These are phyloP conservation scores for Abramis brama DNA, from an alignment of 2,113 vertebrate genomes.

Conservation along the genomic window DNA sequence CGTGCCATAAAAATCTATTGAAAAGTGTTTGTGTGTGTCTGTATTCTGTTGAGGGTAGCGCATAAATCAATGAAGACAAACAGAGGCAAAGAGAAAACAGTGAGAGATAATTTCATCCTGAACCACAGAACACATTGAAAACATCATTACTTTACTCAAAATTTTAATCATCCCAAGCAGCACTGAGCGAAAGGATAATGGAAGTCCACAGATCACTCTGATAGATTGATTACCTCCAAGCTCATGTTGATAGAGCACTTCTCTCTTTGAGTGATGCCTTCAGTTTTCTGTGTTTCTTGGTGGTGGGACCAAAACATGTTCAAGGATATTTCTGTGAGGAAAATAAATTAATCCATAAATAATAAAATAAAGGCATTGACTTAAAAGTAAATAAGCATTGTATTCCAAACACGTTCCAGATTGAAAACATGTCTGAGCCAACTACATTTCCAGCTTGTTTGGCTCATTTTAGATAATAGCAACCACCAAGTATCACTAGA, in stretches of 20 bases:
- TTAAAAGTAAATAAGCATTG: neutral
- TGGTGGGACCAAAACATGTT: neutral
- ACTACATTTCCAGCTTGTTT: neutral
- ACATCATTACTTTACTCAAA: conserved; percentile 31
- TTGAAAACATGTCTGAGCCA: neutral
- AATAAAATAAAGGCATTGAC: conserved; percentile 4
- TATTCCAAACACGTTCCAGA: conserved; percentile 5
- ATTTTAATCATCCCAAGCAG: neutral
- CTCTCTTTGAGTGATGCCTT: conserved; percentile 16
- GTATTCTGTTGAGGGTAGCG: neutral
- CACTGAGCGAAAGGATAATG: neutral
- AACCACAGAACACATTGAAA: neutral
- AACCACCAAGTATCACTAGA: neutral
- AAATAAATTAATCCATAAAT: neutral
- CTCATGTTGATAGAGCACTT: conserved; percentile 1
- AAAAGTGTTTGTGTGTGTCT: neutral
- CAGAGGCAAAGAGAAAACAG: neutral
- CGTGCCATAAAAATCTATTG: neutral
- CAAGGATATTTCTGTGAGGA: neutral
- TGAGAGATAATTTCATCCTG: neutral
- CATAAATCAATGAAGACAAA: conserved; percentile 12
- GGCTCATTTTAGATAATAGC: neutral
- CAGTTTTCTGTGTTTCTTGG: neutral
- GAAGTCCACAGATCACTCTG: conserved; percentile 2
- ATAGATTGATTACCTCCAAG: neutral